These are phyloP conservation scores for Panorpa germanica DNA, from an alignment of 2,888 invertebrate species.

Conservation along the genomic window DNA sequence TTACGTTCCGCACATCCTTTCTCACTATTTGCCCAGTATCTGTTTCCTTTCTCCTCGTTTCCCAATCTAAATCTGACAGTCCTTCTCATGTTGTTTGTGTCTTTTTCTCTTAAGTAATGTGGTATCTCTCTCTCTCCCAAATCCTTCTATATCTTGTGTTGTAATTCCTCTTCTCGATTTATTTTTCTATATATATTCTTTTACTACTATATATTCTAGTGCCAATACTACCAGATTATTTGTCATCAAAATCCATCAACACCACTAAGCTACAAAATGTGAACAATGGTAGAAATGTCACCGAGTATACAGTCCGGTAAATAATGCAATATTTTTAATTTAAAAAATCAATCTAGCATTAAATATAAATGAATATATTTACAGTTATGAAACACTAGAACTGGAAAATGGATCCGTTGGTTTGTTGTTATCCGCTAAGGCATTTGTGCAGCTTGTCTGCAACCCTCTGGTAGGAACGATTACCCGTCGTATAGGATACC, in stretches of 20 bases:
- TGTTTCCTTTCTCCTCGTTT: too few species aligned
- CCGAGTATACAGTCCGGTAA: not conserved
- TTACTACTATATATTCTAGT: slow-evolving; percentile 29
- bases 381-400: slow-evolving; percentile 19
- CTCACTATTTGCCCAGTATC: too few species aligned
- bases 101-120: too few species aligned
- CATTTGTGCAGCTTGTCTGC: slow-evolving; percentile 55
- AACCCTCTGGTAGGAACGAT: slow-evolving; percentile 58
- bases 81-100: too few species aligned
- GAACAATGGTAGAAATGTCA: not conserved
- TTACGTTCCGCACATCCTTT: too few species aligned
- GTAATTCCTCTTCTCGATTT: not conserved
- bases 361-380: slow-evolving; percentile 3
- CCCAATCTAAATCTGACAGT: too few species aligned
- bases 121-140: too few species aligned
- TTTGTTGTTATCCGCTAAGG: slow-evolving; percentile 53
- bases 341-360: slow-evolving; percentile 3
- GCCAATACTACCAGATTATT: slow-evolving; percentile 61
- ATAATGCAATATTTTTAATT: not conserved
- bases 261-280: slow-evolving; percentile 4
- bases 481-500: slow-evolving; percentile 43
- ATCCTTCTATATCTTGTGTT: slow-evolving; percentile 1
- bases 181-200: slow-evolving; percentile 2
- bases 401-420: slow-evolving; percentile 49
- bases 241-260: slow-evolving; percentile 31